These are phyloP conservation scores for Sicus ferrugineus DNA, from an alignment of 2,888 invertebrate genomes.

Conservation along the genomic window DNA sequence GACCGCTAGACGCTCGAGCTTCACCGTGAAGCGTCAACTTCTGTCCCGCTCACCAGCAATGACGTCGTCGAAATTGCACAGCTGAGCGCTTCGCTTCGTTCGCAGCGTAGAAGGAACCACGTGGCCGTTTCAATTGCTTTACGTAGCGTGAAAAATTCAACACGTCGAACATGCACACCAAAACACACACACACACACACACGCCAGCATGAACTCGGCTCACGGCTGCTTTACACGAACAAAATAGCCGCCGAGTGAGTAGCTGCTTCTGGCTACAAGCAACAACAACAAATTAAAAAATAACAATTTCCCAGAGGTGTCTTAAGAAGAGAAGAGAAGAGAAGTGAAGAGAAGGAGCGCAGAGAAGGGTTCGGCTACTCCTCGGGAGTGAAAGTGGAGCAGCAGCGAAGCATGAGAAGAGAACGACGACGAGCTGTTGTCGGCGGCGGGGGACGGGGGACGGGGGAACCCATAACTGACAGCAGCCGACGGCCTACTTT, in stretches of 20 bases:
- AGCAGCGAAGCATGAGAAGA: neutral
- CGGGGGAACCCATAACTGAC: neutral
- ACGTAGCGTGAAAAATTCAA: slow-evolving; percentile 36
- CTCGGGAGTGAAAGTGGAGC: neutral
- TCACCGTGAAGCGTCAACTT: neutral
- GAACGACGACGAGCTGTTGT: neutral
- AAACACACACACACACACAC: neutral
- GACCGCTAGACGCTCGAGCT: neutral
- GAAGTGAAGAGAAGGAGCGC: slow-evolving; percentile 10
- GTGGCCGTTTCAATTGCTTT: slow-evolving; percentile 36
- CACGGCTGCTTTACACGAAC: neutral
- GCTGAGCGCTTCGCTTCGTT: neutral
- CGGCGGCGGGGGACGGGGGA: neutral
- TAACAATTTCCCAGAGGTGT: neutral
- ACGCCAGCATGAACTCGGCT: neutral
- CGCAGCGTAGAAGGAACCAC: slow-evolving; percentile 18
- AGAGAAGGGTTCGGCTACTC: neutral
- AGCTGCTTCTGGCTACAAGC: neutral
- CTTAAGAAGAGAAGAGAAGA: neutral
- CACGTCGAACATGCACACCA: neutral
- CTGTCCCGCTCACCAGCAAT: neutral
- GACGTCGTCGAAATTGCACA: neutral
- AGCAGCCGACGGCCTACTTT: neutral
- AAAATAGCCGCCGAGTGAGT: neutral
- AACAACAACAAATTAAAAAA: slow-evolving; percentile 1